Conservation (phyloP, 2,797 vertebrate species). For the Peromyscus eremicus region DNA sequence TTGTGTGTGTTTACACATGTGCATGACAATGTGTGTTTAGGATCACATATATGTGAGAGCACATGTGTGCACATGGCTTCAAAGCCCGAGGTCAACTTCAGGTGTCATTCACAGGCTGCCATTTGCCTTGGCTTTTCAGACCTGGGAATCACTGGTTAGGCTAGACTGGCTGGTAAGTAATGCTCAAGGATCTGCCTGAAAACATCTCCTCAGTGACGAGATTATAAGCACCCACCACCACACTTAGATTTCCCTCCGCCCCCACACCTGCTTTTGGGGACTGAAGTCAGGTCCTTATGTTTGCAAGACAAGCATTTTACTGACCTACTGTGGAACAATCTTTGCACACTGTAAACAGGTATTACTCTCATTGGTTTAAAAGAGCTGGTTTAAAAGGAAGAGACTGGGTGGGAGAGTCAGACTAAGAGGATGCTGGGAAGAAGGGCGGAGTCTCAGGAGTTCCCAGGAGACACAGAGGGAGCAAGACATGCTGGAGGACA, state of each 20-base stretch:
- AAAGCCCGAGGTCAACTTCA: not conserved
- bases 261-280: not conserved
- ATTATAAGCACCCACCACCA: not conserved
- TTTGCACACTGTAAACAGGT: no score
- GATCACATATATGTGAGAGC: not conserved
- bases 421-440: no score
- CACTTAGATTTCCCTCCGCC: no score
- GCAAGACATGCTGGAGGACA: no score
- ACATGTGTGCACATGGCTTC: not conserved
- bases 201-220: no score
- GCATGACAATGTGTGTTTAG: not conserved
- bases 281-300: not conserved
- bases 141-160: not conserved
- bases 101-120: not conserved
- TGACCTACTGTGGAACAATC: no score
- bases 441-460: no score
- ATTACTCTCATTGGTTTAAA: no score
- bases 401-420: no score
- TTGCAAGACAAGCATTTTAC: not conserved
- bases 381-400: no score
- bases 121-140: not conserved
- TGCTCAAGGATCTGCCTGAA: not conserved
- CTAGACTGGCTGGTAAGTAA: not conserved
- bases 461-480: no score
- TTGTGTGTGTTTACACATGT: not conserved